Evolutionary conservation across 1,140 invertebrate species (phyloP).

Genomic region (Drosophila prosaltans): DNA sequence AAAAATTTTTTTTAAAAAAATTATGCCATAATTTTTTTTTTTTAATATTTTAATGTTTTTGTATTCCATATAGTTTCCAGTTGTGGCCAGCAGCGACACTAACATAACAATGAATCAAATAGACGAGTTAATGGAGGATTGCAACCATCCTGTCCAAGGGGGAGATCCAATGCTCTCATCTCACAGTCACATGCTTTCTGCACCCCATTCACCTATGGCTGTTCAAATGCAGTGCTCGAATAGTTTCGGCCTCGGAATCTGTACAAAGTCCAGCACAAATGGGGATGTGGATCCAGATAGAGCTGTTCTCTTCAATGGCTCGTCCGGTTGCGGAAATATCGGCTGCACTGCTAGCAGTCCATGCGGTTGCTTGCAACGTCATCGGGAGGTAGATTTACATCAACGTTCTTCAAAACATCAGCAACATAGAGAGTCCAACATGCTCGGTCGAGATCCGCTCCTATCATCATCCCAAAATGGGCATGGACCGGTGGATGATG

Average conservation of each 20-base stretch:
- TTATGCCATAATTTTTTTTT: too few species aligned
- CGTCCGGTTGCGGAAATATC: conserved; percentile 25
- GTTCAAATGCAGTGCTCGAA: conserved; percentile 27
- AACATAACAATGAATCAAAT: conserved; percentile 88
- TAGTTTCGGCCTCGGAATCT: conserved; percentile 30
- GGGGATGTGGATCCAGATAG: neutral
- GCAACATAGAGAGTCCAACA: conserved; percentile 23
- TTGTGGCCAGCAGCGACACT: conserved; percentile 84
- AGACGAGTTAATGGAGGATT: conserved; percentile 92
- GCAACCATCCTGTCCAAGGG: conserved; percentile 87
- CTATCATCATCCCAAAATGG: conserved; percentile 83
- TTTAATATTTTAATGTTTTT: too few species aligned
- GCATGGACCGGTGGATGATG: conserved; percentile 54
- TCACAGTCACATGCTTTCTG: conserved; percentile 84
- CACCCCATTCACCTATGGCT: conserved; percentile 84
- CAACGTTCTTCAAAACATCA: conserved; percentile 18
- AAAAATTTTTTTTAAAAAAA: too few species aligned
- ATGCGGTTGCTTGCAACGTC: conserved; percentile 20
- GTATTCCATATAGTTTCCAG: conserved; percentile 37
- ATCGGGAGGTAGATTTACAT: conserved; percentile 40
- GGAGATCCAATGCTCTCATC: conserved; percentile 86
- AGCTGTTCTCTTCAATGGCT: conserved; percentile 5
- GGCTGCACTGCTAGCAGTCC: conserved; percentile 15
- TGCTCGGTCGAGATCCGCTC: conserved; percentile 68
- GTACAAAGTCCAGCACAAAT: neutral